phyloP scores from a whole-genome alignment of 2,113 vertebrate species.

The Urocynchramus pylzowi region DNA sequence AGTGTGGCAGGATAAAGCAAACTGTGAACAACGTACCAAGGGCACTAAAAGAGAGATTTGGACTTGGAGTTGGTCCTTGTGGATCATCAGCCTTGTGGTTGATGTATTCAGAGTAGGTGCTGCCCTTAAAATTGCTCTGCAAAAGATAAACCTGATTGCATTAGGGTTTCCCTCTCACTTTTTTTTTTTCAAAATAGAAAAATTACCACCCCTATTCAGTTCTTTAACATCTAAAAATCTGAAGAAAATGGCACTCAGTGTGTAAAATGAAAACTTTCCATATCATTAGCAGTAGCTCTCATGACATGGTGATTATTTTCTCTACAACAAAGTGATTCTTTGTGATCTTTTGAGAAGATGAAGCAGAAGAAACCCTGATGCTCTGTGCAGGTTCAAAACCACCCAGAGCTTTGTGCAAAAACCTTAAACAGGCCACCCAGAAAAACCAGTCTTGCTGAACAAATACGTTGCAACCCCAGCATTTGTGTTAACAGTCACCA shows the following conservation, averaged over 20 bases:
- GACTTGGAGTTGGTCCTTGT: background rate
- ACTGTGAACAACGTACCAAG: accelerated
- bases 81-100: background rate
- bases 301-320: background rate
- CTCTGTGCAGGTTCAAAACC: background rate
- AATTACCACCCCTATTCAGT: background rate
- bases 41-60: background rate
- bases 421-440: background rate
- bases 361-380: background rate
- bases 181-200: background rate
- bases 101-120: background rate
- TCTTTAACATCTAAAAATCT: background rate
- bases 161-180: background rate
- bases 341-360: background rate
- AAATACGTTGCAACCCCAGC: slow-evolving; percentile 3
- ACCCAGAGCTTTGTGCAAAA: background rate
- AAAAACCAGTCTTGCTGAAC: slow-evolving; percentile 32
- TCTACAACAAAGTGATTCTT: background rate
- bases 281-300: background rate
- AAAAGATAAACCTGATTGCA: background rate
- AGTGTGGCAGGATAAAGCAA: background rate
- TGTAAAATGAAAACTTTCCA: background rate
- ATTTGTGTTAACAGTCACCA: background rate
- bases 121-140: background rate
- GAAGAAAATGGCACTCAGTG: background rate